Conservation (phyloP, 2,113 vertebrate species). For the Chauna torquata region DNA sequence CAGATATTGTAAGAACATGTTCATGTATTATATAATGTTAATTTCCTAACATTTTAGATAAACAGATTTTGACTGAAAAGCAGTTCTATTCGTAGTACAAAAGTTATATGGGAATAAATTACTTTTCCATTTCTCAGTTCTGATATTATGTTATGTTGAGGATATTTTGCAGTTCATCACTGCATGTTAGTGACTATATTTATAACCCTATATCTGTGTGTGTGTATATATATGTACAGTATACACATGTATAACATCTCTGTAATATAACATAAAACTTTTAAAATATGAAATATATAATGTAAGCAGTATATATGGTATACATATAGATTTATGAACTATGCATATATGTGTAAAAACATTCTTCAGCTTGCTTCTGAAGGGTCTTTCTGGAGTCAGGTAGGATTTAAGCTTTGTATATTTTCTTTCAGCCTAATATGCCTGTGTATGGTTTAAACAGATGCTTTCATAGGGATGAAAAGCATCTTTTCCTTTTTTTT, state of each 20-base stretch:
- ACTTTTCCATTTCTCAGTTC: background rate
- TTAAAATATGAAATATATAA: background rate
- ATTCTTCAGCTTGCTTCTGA: background rate
- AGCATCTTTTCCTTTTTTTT: accelerated
- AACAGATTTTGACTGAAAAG: too few species aligned
- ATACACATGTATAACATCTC: background rate
- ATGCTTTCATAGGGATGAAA: background rate
- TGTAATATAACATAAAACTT: background rate
- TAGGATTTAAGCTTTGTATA: background rate
- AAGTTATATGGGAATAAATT: background rate
- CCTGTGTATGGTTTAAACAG: background rate
- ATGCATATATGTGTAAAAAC: background rate
- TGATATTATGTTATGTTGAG: background rate
- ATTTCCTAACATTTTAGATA: background rate
- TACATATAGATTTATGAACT: background rate
- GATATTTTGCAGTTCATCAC: background rate
- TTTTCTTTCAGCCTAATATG: background rate
- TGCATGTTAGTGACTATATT: background rate
- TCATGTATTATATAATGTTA: background rate
- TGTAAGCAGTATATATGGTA: background rate
- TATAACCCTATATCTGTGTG: background rate
- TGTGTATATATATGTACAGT: background rate
- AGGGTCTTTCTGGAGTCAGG: background rate
- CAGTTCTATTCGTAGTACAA: too few species aligned
- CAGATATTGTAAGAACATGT: background rate